These are phyloP conservation scores for Caenorhabditis remanei DNA, from an alignment of 1,140 invertebrate species.

Conservation along the genomic window DNA sequence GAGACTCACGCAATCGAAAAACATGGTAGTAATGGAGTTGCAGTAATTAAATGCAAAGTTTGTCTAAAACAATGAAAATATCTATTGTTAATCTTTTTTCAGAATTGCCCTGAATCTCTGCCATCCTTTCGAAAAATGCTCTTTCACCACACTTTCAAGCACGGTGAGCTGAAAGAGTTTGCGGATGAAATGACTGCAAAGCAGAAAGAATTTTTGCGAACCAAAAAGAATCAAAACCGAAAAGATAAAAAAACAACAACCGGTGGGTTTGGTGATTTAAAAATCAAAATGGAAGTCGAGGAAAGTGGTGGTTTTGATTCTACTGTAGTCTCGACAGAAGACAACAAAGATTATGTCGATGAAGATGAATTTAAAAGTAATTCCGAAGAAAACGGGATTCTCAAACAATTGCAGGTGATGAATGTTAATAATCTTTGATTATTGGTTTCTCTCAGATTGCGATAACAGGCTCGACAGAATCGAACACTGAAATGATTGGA, in stretches of 20 bases:
- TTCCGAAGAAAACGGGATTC: too few relatives aligned
- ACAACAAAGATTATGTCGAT: too few relatives aligned
- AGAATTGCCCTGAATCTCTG: not conserved
- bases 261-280: not conserved
- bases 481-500: slow-evolving; percentile 37
- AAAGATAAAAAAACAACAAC: not conserved
- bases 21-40: not conserved
- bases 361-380: not conserved
- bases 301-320: not conserved
- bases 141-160: slow-evolving; percentile 45
- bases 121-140: slow-evolving; percentile 33
- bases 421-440: not conserved
- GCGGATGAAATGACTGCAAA: slow-evolving; percentile 30
- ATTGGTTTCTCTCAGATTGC: slow-evolving; percentile 1
- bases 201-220: slow-evolving; percentile 16
- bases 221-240: slow-evolving; percentile 33
- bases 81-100: not conserved
- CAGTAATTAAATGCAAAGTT: not conserved
- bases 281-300: not conserved
- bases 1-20: not conserved
- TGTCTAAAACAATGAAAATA: not conserved
- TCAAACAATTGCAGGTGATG: not conserved
- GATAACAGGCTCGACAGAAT: not conserved
- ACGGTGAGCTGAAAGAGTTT: slow-evolving; percentile 28
- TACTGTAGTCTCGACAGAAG: too few relatives aligned